Evolutionary conservation across 2,888 invertebrate genomes (phyloP).

Genomic region (Anodontia alba): DNA sequence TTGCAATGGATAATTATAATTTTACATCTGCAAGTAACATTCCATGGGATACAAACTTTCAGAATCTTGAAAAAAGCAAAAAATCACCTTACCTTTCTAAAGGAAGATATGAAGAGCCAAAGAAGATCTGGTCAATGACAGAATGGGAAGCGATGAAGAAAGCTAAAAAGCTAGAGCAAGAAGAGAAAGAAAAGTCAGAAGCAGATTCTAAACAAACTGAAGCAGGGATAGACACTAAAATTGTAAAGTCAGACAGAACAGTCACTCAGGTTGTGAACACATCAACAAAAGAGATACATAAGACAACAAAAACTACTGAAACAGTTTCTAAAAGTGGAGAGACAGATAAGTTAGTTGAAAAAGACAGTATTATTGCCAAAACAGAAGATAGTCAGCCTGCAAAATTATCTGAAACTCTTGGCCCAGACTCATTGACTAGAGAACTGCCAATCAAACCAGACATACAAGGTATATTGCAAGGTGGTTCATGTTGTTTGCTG

Average conservation of each 20-base stretch:
- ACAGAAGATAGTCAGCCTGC: background rate
- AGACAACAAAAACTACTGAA: constrained; percentile 21
- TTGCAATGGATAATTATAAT: constrained; percentile 63
- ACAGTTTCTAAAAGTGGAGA: constrained; percentile 27
- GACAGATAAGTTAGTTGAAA: constrained; percentile 40
- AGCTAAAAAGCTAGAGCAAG: constrained; percentile 57
- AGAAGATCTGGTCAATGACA: constrained; percentile 81
- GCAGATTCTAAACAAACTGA: constrained; percentile 35
- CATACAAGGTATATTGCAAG: background rate
- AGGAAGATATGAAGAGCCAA: constrained; percentile 78
- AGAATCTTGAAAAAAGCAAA: constrained; percentile 32
- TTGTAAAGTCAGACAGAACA: background rate
- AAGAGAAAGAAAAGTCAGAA: constrained; percentile 21
- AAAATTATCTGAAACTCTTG: constrained; percentile 3
- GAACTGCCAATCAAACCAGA: constrained; percentile 3
- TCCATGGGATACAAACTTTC: constrained; percentile 59
- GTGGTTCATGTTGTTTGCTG: background rate
- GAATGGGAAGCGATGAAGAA: constrained; percentile 82
- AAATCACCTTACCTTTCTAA: constrained; percentile 63
- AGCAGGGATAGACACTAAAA: constrained; percentile 38
- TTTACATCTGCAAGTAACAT: constrained; percentile 43
- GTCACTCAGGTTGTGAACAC: constrained; percentile 3
- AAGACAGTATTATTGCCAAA: background rate
- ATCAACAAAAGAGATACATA: background rate
- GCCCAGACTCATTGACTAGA: constrained; percentile 1